A percentile compares a stretch with the other conserved stretches of the same genome.
Evolutionary conservation across 2,113 vertebrate species (phyloP).

Genomic region (Coptodon bakossiorum): DNA sequence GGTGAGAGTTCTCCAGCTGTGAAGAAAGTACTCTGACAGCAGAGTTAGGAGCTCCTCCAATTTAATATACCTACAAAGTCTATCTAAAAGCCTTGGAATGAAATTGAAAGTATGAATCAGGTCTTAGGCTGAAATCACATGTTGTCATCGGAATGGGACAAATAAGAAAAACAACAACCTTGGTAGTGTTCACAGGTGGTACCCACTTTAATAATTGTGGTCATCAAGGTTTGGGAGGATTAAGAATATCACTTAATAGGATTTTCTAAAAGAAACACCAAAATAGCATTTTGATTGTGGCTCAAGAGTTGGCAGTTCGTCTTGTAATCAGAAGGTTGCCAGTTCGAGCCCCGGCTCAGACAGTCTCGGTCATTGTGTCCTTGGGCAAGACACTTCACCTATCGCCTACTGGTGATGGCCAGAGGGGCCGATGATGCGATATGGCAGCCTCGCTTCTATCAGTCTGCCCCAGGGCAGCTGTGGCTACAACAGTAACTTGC

Average conservation of each 20-base stretch:
- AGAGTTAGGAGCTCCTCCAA: background rate
- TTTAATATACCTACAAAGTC: background rate
- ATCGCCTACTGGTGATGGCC: background rate
- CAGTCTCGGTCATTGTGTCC: background rate
- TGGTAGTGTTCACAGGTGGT: background rate
- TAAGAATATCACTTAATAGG: background rate
- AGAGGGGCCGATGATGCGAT: background rate
- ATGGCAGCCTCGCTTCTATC: background rate
- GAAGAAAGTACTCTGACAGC: background rate
- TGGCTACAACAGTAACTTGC: no score
- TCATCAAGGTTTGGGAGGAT: background rate
- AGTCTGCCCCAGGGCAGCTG: background rate
- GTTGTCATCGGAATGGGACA: background rate
- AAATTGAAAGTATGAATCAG: background rate
- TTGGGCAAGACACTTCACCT: no score
- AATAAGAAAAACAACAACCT: background rate
- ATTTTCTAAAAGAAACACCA: background rate
- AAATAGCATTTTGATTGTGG: background rate
- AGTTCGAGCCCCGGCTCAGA: fast-evolving
- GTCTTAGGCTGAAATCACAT: background rate
- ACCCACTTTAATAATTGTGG: background rate
- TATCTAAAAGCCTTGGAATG: background rate
- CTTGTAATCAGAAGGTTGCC: background rate
- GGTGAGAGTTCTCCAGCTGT: constrained; percentile 63
- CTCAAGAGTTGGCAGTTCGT: background rate